These are phyloP conservation scores for Brachyptera risi DNA, from an alignment of 2,888 invertebrate species.

Conservation along the genomic window DNA sequence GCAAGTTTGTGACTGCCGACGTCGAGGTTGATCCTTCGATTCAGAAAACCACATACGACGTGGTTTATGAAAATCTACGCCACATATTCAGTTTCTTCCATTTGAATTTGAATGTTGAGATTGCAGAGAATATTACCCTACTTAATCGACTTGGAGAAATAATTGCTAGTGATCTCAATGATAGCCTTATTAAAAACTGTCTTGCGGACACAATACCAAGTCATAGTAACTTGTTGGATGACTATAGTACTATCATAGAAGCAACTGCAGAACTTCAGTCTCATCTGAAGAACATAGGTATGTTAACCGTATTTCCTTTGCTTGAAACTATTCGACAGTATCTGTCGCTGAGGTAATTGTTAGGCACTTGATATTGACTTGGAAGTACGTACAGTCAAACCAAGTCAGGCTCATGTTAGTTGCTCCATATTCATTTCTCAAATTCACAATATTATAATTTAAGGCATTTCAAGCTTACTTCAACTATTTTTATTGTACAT, in stretches of 20 bases:
- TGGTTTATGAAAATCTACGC: constrained; percentile 55
- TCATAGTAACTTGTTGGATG: constrained; percentile 64
- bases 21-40: constrained; percentile 34
- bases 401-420: neutral
- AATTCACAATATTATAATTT: neutral
- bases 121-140: constrained; percentile 47
- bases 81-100: constrained; percentile 55
- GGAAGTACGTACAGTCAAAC: neutral
- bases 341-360: neutral
- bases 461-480: too few relatives aligned
- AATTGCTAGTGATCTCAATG: constrained; percentile 56
- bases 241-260: constrained; percentile 58
- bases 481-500: too few relatives aligned
- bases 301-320: neutral
- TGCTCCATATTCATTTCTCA: neutral
- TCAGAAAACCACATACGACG: constrained; percentile 47
- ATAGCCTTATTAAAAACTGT: constrained; percentile 66
- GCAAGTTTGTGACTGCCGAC: constrained; percentile 42
- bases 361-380: neutral
- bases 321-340: neutral
- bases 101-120: constrained; percentile 51
- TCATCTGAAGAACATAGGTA: constrained; percentile 51
- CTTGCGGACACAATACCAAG: constrained; percentile 72
- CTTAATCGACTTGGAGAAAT: constrained; percentile 51
- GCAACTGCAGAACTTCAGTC: constrained; percentile 64